These are phyloP conservation scores for Brachypalpus laphriformis DNA, from an alignment of 2,888 invertebrate genomes.

Conservation along the genomic window DNA sequence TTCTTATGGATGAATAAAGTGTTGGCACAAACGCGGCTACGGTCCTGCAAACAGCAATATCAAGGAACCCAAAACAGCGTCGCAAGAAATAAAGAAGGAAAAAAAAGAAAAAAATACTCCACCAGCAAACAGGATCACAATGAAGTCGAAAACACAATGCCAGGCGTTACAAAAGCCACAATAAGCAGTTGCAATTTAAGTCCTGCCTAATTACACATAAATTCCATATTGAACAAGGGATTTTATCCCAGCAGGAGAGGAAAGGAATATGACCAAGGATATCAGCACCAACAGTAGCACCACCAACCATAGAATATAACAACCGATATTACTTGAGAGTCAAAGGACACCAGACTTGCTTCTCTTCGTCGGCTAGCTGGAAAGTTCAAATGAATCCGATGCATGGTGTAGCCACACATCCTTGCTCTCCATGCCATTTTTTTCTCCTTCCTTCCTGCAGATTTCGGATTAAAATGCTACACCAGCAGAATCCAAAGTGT, in stretches of 20 bases:
- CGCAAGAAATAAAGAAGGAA: constrained; percentile 1
- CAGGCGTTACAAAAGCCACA: constrained; percentile 65
- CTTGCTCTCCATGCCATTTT: constrained; percentile 18
- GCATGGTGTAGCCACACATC: constrained; percentile 53
- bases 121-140: constrained; percentile 21
- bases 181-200: constrained; percentile 72
- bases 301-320: constrained; percentile 58
- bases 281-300: constrained; percentile 25
- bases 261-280: constrained; percentile 8
- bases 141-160: constrained; percentile 56
- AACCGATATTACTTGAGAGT: constrained; percentile 61
- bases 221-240: constrained; percentile 72
- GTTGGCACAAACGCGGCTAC: constrained; percentile 49
- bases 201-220: constrained; percentile 73
- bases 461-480: constrained; percentile 65
- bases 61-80: constrained; percentile 35
- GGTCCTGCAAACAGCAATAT: constrained; percentile 27
- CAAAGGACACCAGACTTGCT: constrained; percentile 40
- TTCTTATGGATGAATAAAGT: constrained; percentile 19
- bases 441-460: constrained; percentile 16
- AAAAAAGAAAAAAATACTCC: too few relatives aligned
- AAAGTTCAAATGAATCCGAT: constrained; percentile 61
- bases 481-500: constrained; percentile 55
- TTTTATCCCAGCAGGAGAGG: constrained; percentile 14
- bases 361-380: constrained; percentile 37